Conservation (phyloP, 2,113 vertebrate species). For the Podarcis muralis region DNA sequence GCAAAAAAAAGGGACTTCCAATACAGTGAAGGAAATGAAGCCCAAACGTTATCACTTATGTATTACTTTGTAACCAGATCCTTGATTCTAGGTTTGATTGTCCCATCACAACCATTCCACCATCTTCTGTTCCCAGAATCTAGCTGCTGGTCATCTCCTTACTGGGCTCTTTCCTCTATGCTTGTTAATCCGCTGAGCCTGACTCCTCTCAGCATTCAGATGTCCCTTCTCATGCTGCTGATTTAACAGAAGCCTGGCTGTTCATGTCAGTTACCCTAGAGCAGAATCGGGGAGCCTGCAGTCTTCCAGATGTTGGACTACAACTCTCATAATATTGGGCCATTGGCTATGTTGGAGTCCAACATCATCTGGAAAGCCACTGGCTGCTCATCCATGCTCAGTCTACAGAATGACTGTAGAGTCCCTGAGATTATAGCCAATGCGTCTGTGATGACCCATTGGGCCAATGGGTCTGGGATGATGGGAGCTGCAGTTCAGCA, state of each 20-base stretch:
- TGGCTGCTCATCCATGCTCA: not conserved
- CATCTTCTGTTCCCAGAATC: not conserved
- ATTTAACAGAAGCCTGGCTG: not conserved
- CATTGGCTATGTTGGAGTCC: not conserved
- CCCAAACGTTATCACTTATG: conserved; percentile 67
- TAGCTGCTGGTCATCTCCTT: not conserved
- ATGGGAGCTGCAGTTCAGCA: too few relatives aligned
- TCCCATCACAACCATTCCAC: not conserved
- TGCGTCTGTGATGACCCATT: too few relatives aligned
- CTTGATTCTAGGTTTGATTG: not conserved
- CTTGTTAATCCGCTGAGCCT: not conserved
- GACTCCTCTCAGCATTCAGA: not conserved
- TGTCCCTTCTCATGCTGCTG: not conserved
- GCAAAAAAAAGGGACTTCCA: conserved; percentile 57
- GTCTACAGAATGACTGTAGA: too few relatives aligned
- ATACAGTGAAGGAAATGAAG: conserved; percentile 51
- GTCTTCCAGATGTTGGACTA: not conserved
- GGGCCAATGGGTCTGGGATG: too few relatives aligned
- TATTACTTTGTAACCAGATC: not conserved
- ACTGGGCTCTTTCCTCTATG: not conserved
- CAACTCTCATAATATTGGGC: not conserved
- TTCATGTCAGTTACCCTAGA: not conserved
- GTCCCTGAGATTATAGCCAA: too few relatives aligned
- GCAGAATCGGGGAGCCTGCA: not conserved
- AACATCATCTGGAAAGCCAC: not conserved